These are phyloP conservation scores for Ypsolopha sequella DNA, from an alignment of 2,888 invertebrate species.

Conservation along the genomic window DNA sequence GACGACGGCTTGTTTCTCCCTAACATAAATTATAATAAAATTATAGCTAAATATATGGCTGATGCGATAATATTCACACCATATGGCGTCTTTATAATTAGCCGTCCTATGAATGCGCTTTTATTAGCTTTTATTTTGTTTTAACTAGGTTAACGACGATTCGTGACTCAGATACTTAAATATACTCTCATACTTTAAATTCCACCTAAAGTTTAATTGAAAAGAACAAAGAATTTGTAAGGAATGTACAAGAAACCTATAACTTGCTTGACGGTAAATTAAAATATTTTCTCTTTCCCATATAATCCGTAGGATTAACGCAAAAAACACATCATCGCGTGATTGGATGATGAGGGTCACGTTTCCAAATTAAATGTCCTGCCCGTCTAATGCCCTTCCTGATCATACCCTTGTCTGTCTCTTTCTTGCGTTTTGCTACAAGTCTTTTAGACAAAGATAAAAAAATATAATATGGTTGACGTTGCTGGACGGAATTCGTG, in stretches of 20 bases:
- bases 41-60: constrained; percentile 31
- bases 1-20: constrained; percentile 58
- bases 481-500: constrained; percentile 47
- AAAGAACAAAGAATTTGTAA: no score
- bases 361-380: constrained; percentile 58
- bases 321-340: constrained; percentile 35
- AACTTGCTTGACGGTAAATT: constrained; percentile 14
- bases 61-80: constrained; percentile 33
- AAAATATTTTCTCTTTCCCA: constrained; percentile 27
- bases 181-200: no score
- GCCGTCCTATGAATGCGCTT: constrained; percentile 4
- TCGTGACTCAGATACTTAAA: no score
- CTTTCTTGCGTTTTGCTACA: constrained; percentile 11
- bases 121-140: background rate
- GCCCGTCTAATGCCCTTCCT: constrained; percentile 39
- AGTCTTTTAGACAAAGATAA: constrained; percentile 44
- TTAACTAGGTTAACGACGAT: no score
- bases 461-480: constrained; percentile 52
- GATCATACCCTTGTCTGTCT: constrained; percentile 27
- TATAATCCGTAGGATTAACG: constrained; percentile 50
- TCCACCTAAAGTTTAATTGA: no score
- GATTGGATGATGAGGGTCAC: constrained; percentile 43
- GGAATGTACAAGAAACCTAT: constrained; percentile 2
- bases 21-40: constrained; percentile 54
- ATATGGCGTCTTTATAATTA: constrained; percentile 13